phyloP scores from a whole-genome alignment of 2,797 vertebrate genomes.

The Pyrocephalus nanus region DNA sequence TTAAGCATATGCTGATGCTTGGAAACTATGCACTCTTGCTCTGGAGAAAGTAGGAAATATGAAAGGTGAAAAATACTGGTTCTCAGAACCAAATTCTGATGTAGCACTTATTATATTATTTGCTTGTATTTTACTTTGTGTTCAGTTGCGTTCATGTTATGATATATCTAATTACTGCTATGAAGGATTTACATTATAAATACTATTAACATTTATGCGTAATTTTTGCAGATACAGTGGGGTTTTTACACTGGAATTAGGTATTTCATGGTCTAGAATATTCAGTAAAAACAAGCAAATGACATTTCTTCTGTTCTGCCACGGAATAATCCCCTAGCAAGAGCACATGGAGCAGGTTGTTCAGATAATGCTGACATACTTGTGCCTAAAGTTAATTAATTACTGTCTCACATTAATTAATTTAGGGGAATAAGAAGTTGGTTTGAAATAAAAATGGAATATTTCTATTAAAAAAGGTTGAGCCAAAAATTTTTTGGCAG shows the following conservation, averaged over 20 bases:
- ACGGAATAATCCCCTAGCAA: neutral
- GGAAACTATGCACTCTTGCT: neutral
- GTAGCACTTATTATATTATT: neutral
- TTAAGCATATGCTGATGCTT: neutral
- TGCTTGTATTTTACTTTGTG: neutral
- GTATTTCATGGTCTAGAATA: neutral
- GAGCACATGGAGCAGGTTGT: neutral
- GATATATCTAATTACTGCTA: neutral
- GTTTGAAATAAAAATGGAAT: constrained; percentile 17
- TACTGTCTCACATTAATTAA: neutral
- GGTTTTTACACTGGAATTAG: neutral
- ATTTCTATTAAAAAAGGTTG: neutral
- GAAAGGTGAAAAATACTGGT: neutral
- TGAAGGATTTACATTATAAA: neutral
- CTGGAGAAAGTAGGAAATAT: neutral
- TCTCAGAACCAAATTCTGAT: neutral
- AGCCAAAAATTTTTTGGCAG: neutral
- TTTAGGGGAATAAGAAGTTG: neutral
- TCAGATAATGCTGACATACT: neutral
- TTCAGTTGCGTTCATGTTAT: neutral
- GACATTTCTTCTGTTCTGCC: neutral
- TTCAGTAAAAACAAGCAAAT: neutral
- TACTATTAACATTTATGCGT: neutral
- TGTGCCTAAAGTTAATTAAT: neutral
- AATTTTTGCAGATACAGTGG: neutral